Conservation (phyloP, 2,797 vertebrate genomes). For the Taeniopygia guttata region DNA sequence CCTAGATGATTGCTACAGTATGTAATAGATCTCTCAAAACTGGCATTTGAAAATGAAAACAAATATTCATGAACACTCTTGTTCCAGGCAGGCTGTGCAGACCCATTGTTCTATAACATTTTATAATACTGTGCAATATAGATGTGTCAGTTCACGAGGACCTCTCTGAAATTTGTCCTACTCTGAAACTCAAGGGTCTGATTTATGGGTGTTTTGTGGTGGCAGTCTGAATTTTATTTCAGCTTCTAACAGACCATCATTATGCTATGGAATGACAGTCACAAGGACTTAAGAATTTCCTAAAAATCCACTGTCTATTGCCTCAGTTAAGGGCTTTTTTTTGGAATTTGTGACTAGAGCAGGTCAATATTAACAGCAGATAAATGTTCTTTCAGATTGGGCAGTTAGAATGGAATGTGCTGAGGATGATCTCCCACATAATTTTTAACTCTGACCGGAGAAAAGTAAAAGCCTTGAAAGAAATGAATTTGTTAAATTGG, state of each 20-base stretch:
- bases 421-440: not conserved
- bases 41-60: not conserved
- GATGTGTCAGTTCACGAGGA: not conserved
- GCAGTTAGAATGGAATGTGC: not conserved
- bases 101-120: not conserved
- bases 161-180: not conserved
- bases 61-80: not conserved
- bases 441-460: not conserved
- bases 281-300: not conserved
- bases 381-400: not conserved
- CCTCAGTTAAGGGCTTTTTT: not conserved
- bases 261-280: not conserved
- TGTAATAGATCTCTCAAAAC: not conserved
- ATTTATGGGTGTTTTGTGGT: not conserved
- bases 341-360: not conserved
- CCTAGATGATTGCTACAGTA: not conserved
- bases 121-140: not conserved
- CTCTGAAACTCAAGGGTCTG: not conserved
- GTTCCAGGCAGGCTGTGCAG: not conserved
- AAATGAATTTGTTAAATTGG: not conserved
- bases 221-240: not conserved
- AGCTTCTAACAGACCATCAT: not conserved
- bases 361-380: not conserved
- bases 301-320: not conserved
- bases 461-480: not conserved